phyloP scores from a whole-genome alignment of 2,797 vertebrate species.

The Danio kyathit region DNA sequence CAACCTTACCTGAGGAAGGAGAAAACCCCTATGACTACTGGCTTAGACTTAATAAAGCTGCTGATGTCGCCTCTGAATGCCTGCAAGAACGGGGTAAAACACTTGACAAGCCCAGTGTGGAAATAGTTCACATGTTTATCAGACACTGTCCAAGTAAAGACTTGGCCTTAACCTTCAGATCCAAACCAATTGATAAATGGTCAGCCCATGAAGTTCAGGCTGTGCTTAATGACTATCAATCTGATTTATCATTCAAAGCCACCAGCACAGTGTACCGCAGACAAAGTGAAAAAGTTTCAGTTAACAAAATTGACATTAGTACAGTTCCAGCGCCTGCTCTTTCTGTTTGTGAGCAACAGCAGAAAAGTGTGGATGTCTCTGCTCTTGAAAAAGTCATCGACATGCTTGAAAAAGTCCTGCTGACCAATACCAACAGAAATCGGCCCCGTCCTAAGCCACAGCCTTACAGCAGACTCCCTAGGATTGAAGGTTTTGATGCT shows the following conservation, averaged over 20 bases:
- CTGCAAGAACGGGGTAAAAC: slow-evolving; percentile 26
- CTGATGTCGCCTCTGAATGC: slow-evolving; percentile 45
- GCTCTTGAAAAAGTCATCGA: slow-evolving; percentile 1
- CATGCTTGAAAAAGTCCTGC: slow-evolving; percentile 43
- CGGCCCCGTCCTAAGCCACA: neutral
- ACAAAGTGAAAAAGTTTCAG: neutral
- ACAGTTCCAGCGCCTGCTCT: too few relatives aligned
- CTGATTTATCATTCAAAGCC: neutral
- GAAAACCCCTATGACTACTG: slow-evolving; percentile 52
- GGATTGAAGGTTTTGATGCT: slow-evolving; percentile 32
- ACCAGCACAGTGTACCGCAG: neutral
- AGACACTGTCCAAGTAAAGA: slow-evolving; percentile 18
- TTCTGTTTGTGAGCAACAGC: neutral
- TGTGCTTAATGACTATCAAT: slow-evolving; percentile 28
- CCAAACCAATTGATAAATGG: neutral
- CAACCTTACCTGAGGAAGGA: slow-evolving; percentile 33
- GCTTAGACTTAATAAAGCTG: slow-evolving; percentile 48
- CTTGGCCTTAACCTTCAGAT: neutral
- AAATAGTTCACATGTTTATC: slow-evolving; percentile 41
- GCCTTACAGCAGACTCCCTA: neutral
- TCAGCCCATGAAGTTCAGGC: slow-evolving; percentile 10
- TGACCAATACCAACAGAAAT: neutral
- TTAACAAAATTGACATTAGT: slow-evolving; percentile 32
- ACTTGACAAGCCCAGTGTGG: slow-evolving; percentile 22
- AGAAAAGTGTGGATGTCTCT: neutral